These are phyloP conservation scores for Siderastrea siderea DNA, from an alignment of 92 coral and sea anemone genomes.

Conservation along the genomic window DNA sequence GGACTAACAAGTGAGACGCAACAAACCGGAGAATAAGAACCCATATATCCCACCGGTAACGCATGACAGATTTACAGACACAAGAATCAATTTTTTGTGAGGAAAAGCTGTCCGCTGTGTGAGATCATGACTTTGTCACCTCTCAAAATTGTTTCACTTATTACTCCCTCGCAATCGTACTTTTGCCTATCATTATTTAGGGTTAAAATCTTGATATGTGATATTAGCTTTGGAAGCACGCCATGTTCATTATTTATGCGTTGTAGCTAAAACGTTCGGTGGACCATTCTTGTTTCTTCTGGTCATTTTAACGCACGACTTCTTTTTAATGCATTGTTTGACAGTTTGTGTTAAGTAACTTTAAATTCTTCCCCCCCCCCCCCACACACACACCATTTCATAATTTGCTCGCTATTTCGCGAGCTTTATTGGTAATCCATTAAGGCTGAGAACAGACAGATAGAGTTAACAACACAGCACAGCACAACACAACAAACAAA, in stretches of 20 bases:
- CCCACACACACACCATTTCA: too few relatives aligned
- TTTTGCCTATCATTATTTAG: neutral
- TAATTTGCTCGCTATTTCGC: too few relatives aligned
- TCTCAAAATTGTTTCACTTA: neutral
- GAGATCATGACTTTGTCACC: neutral
- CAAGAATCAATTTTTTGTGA: neutral
- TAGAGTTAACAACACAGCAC: too few relatives aligned
- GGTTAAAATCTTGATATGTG: neutral
- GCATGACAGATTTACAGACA: conserved; percentile 14
- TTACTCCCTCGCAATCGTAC: neutral
- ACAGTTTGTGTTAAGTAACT: neutral
- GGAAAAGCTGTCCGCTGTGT: neutral
- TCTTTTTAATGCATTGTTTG: neutral
- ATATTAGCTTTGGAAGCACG: neutral
- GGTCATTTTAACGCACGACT: conserved; percentile 37
- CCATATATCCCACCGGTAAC: conserved; percentile 15
- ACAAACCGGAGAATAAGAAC: conserved; percentile 9
- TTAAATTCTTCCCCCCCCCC: neutral
- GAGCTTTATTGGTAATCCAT: too few relatives aligned
- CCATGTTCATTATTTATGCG: conserved; percentile 33
- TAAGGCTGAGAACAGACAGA: too few relatives aligned
- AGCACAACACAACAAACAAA: too few relatives aligned
- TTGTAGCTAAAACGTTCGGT: conserved; percentile 7
- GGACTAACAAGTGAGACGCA: neutral
- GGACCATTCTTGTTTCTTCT: conserved; percentile 18